These are phyloP conservation scores for Cyaniris semiargus DNA, from an alignment of 2,888 invertebrate genomes.

Conservation along the genomic window DNA sequence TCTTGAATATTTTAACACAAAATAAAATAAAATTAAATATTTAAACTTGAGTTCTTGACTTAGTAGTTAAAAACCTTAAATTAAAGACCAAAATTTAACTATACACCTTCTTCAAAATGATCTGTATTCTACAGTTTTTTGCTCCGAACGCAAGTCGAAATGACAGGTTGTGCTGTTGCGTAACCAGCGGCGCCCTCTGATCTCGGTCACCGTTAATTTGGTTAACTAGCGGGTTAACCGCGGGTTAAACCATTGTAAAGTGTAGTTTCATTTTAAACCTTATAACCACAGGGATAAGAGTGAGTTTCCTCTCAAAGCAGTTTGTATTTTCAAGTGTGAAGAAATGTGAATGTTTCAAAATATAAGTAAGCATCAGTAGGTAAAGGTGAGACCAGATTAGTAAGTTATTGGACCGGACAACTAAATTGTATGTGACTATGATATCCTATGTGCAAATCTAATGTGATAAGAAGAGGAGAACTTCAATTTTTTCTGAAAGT, in stretches of 20 bases:
- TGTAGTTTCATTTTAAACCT: not conserved
- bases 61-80: too few relatives aligned
- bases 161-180: conserved; percentile 6
- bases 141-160: not conserved
- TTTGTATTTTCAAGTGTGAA: not conserved
- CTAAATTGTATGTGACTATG: too few relatives aligned
- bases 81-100: too few relatives aligned
- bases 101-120: not conserved
- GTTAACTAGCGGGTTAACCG: conserved; percentile 2
- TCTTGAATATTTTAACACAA: too few relatives aligned
- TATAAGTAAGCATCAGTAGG: too few relatives aligned
- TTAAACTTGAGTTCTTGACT: too few relatives aligned
- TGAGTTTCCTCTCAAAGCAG: not conserved
- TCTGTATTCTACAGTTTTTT: not conserved
- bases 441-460: too few relatives aligned
- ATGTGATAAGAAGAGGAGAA: too few relatives aligned
- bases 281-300: not conserved
- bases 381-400: too few relatives aligned
- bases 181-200: not conserved
- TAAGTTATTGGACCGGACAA: too few relatives aligned
- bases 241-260: not conserved
- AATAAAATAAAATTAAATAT: too few relatives aligned
- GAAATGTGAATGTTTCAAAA: not conserved
- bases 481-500: too few relatives aligned
- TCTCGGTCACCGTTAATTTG: not conserved